phyloP scores from a whole-genome alignment of 1,140 invertebrate genomes.

The Neodiprion fabricii region DNA sequence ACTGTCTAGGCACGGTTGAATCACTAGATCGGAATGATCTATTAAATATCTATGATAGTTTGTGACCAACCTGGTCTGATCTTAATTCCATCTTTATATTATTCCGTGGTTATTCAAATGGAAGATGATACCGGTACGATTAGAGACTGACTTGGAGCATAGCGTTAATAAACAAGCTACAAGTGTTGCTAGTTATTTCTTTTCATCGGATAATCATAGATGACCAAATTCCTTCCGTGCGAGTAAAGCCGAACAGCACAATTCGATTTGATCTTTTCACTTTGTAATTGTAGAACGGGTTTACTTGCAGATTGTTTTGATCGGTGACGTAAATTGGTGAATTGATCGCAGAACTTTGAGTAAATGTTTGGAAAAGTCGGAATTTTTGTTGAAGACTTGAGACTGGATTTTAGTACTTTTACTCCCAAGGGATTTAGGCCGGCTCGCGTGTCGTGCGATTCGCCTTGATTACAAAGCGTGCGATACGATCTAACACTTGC shows the following conservation, averaged over 20 bases:
- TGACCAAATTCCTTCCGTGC: not conserved
- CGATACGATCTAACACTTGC: constrained; percentile 18
- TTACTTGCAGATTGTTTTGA: not conserved
- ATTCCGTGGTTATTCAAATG: constrained; percentile 10
- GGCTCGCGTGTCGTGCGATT: constrained; percentile 1
- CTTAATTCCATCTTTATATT: constrained; percentile 10
- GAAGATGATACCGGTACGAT: not conserved
- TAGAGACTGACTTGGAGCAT: not conserved
- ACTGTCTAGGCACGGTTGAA: not conserved
- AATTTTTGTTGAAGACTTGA: not conserved
- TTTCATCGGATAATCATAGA: not conserved
- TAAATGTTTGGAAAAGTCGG: not conserved
- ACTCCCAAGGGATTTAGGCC: too few species aligned
- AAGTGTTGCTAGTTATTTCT: not conserved
- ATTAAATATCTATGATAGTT: not conserved
- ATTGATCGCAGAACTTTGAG: not conserved
- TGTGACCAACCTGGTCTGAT: not conserved
- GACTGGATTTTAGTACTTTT: constrained; percentile 11
- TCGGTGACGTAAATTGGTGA: too few species aligned
- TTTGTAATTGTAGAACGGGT: not conserved
- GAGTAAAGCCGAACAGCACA: not conserved
- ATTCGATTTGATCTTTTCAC: not conserved
- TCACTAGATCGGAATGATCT: not conserved
- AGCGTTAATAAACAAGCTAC: constrained; percentile 6
- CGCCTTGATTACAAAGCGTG: constrained; percentile 10